Evolutionary conservation across 2,797 vertebrate genomes (phyloP), one percentile per base, ranked within the genome.

Genomic region (Clarias fuscus): DNA sequence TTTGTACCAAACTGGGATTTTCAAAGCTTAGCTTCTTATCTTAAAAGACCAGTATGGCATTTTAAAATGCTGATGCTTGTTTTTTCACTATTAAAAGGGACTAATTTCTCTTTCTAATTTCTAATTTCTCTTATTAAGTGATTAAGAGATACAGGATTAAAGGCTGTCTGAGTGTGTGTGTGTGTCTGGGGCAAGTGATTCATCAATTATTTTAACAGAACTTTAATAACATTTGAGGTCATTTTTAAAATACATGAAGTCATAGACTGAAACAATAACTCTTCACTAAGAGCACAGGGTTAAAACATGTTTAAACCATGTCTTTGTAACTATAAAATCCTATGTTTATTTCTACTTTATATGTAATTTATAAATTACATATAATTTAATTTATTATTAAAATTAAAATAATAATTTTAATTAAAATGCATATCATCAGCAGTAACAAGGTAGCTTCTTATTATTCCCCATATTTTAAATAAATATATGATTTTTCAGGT

Each of bases 221-320:
- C 7, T 14, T 80, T 82, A 84, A 80, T 75, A 80, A 89, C 59
- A 62, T 77, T 89, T 82, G 70, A 80, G 78, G 30, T 87, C 72
- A 64, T 84, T 68, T n/a, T 84, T 48, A 4, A 40, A 62, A 64
- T 75, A 79, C 85, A 86, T 88, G 61, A 89, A 86, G 70, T 53
- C 33, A 85, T 64, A 24, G 80, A 33, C 70, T 84, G 76, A 91
- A 92, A 80, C 89, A 91, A 92, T 89, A 89, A 72, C 37, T 43
- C 84, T 72, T 73, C 77, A 40, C 22, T 27, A 27, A 75, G 76
- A 75, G 24, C 4, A 17, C 64, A 59, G 77, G 67, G 72, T 84
- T 90, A 81, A 87, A 88, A 83, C n/a, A 71, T 85, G 64, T 82
- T 86, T 56, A 30, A 53, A 53, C 11, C 20, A 24, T 65, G 72